phyloP scores from a whole-genome alignment of 2,797 vertebrate genomes.

The Xenops minutus region DNA sequence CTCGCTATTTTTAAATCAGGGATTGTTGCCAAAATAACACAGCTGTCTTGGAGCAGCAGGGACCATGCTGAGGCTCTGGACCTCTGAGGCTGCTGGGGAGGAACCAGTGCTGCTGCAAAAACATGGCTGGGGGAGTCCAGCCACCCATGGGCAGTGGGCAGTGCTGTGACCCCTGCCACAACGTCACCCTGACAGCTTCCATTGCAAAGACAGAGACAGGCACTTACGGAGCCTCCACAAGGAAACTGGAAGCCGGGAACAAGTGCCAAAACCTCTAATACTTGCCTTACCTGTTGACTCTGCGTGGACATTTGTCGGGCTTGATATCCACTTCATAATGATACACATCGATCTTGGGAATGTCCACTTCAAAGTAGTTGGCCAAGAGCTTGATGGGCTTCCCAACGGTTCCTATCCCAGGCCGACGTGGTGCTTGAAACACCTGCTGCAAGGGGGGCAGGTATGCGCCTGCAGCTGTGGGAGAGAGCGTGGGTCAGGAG shows the following conservation, averaged over 20 bases:
- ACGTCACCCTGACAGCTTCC: background rate
- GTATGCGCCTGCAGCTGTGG: constrained; percentile 78
- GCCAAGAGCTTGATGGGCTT: constrained; percentile 99
- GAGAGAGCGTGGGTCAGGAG: background rate
- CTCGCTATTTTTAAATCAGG: constrained; percentile 50
- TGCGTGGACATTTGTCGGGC: constrained; percentile 96
- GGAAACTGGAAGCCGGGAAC: background rate
- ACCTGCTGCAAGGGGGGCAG: constrained; percentile 97
- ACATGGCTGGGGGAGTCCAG: background rate
- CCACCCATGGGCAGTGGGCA: background rate
- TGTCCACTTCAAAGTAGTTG: constrained; percentile 99
- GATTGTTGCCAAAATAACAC: constrained; percentile 30
- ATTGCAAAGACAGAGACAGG: background rate
- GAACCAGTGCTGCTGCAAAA: background rate
- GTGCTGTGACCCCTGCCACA: background rate
- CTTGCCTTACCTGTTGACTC: constrained; percentile 95
- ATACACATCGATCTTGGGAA: constrained; percentile 98
- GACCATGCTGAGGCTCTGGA: background rate
- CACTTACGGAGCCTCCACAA: background rate
- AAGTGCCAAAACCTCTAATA: constrained; percentile 39
- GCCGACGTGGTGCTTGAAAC: constrained; percentile 95
- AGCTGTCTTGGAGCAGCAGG: constrained; percentile 23
- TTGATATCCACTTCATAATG: constrained; percentile 99
- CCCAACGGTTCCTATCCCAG: constrained; percentile 96
- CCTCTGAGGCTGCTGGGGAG: background rate